Evolutionary conservation across 2,888 invertebrate species (phyloP), one percentile per base, ranked within the genome.

Genomic region (Lasioglossum leucozonium): DNA sequence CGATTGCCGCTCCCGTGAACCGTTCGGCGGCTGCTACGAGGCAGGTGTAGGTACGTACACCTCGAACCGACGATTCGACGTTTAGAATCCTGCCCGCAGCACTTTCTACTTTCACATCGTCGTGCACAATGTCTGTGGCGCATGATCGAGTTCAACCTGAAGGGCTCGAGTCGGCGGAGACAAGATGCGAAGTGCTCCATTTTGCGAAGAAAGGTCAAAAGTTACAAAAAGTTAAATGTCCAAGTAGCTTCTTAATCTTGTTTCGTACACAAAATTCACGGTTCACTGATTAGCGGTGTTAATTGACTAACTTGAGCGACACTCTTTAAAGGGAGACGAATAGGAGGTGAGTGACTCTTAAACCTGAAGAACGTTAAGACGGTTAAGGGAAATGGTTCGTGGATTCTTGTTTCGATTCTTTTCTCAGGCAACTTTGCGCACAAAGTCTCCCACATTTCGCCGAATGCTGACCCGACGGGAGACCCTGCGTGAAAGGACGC

Each of bases 41-140:
- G 81, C 88, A 88, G 87, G 90, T 91, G 90, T 86, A n/a, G n/a
- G n/a, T n/a, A 34, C 89, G 90, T 86, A 81, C 69, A 37, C 44
- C 58, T 22, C 34, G 74, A 72, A n/a, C 51, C 22, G 51, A 75
- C 72, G 81, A 79, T 87, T 82, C 84, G 37, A 37, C 65, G 75
- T 42, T 81, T 77, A 51, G 69, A 79, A 47, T 72, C 22, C 44
- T 40, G 11, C 37, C 30, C 30, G 69, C 42, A 58, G 75, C 76
- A 80, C 90, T 89, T 89, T 89, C 89, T 90, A 89, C 90, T 89
- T 89, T 89, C 89, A 86, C 88, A 77, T 72, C 65, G 65, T 8
- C 34, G 65, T 18, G 65, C 34, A 65, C 65, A 22, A 65, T 30
- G 30, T 34, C 65, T 18, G 30, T 0, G 62, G 30, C 10, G 65